Evolutionary conservation across 2,113 vertebrate species (phyloP).

Genomic region (Mesocricetus auratus): DNA sequence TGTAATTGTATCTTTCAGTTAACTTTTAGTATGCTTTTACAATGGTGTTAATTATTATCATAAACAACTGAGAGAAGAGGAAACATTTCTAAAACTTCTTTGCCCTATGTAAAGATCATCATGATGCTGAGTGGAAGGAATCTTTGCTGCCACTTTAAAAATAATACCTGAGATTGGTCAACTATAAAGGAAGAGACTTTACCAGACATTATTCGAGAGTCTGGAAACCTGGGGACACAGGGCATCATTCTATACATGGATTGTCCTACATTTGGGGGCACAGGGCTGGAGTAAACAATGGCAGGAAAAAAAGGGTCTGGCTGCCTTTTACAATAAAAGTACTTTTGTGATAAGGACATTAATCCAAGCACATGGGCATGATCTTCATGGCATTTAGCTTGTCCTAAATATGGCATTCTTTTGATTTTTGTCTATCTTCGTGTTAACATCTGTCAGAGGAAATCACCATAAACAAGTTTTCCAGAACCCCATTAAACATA

Average conservation of each 20-base stretch:
- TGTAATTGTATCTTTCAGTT: background rate
- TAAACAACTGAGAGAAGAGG: background rate
- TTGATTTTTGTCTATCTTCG: background rate
- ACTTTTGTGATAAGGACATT: background rate
- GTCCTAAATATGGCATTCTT: background rate
- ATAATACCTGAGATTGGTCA: too few relatives aligned
- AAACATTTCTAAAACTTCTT: background rate
- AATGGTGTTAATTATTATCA: background rate
- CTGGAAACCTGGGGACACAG: too few relatives aligned
- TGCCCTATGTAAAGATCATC: background rate
- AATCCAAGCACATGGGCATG: background rate
- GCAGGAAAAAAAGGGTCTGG: background rate
- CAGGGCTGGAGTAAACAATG: background rate
- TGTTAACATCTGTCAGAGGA: background rate
- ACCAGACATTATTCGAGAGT: too few relatives aligned
- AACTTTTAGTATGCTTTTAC: background rate
- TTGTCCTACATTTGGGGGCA: too few relatives aligned
- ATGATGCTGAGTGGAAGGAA: background rate
- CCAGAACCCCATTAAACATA: background rate
- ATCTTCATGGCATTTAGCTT: background rate
- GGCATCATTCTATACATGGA: too few relatives aligned
- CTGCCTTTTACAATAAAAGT: background rate
- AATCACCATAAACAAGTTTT: background rate
- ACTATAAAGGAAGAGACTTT: background rate
- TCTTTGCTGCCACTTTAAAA: background rate